Conservation (phyloP, 2,113 vertebrate species). For the Vulpes ferrilata region DNA sequence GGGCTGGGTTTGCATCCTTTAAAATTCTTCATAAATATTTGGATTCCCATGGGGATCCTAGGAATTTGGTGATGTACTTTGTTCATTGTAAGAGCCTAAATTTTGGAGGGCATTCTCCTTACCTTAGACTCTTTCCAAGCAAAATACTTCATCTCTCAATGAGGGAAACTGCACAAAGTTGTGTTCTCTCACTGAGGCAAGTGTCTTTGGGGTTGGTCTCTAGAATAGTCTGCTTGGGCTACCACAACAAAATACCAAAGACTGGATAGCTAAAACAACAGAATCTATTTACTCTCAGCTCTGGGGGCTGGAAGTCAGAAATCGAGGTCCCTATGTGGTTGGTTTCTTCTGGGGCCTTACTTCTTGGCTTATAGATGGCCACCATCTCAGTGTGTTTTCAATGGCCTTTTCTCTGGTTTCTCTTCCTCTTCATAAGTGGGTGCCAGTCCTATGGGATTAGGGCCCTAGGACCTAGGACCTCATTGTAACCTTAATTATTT, state of each 20-base stretch:
- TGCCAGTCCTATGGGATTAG: neutral
- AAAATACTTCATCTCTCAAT: neutral
- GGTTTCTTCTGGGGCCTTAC: neutral
- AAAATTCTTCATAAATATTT: neutral
- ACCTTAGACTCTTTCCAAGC: neutral
- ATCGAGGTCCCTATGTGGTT: neutral
- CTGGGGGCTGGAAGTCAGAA: neutral
- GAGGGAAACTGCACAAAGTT: neutral
- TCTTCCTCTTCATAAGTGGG: neutral
- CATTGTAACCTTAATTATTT: conserved; percentile 22
- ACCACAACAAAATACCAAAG: neutral
- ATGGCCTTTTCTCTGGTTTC: neutral
- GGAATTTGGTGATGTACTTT: neutral
- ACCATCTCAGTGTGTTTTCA: neutral
- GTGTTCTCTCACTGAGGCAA: neutral
- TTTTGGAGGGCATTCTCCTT: neutral
- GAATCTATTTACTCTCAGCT: neutral
- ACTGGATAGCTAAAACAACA: neutral
- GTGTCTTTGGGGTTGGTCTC: neutral
- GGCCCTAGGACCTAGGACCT: neutral
- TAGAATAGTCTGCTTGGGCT: neutral
- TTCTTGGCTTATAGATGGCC: neutral
- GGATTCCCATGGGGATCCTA: neutral
- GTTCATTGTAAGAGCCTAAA: neutral
- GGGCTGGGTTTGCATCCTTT: neutral